These are phyloP conservation scores for Nycticryphes semicollaris DNA, from an alignment of 2,113 vertebrate genomes.

Conservation along the genomic window DNA sequence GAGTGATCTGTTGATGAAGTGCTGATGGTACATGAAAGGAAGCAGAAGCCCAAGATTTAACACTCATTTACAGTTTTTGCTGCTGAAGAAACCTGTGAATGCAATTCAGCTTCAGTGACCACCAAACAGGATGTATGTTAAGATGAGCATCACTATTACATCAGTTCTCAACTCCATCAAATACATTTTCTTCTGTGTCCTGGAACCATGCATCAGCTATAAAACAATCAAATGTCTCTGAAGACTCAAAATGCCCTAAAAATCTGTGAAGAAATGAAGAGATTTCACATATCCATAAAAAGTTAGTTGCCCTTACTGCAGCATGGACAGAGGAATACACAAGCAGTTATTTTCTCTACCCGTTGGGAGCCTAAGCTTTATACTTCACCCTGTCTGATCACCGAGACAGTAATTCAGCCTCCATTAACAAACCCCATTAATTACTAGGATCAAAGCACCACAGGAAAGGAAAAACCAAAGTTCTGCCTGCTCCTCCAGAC, in stretches of 20 bases:
- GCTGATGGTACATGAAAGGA: neutral
- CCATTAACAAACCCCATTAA: neutral
- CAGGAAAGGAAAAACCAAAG: neutral
- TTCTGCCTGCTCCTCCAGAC: neutral
- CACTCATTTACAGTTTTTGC: neutral
- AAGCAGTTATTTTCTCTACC: neutral
- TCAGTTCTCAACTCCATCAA: neutral
- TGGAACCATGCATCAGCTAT: neutral
- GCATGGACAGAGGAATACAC: neutral
- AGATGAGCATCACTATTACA: neutral
- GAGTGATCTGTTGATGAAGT: neutral
- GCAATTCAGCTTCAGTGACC: neutral
- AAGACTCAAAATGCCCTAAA: neutral
- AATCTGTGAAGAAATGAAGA: neutral
- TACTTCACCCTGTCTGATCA: neutral
- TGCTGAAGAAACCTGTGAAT: neutral
- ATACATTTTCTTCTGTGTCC: neutral
- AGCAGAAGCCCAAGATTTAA: neutral
- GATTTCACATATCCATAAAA: neutral
- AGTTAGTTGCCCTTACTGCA: neutral
- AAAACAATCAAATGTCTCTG: neutral
- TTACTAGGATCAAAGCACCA: neutral
- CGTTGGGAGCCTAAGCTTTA: neutral
- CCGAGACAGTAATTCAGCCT: neutral
- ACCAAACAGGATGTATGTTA: neutral